Base-by-base conservation (phyloP, 1,140 invertebrate genomes). In the Ptiloglossa arizonensis region DNA sequence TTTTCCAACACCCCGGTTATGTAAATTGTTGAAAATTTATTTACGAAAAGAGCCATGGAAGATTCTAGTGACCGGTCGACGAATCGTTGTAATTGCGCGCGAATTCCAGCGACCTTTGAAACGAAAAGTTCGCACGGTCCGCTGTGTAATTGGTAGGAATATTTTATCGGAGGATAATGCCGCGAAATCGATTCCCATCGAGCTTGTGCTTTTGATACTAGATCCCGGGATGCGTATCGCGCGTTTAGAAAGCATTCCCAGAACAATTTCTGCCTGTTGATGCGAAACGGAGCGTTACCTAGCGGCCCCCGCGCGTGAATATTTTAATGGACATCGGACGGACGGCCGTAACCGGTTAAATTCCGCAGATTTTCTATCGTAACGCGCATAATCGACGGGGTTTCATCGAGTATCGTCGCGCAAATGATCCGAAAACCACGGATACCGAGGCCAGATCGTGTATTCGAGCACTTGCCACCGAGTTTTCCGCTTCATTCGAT, bases 401-500 rank as follows among this genome's bases (percentile, higher is more conserved):
- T 63, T 72, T 50, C 44, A 52, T 48, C 38, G 50, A 22, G 15
- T 11, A 38, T 2, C 41, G 41, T 69, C 41, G 52, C 17, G 64
- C 17, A 75, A 75, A 75, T 75, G 73, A 75, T 75, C 64, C 41
- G 64, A 75, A 75, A 75, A 75, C 63, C 73, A 19, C 73, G 64
- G 63, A 75, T 75, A 75, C 54, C 41, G 15, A 41, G 4, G n/a
- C 17, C 27, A 17, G 27, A 38, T 59, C 27, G 38, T 29, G 54
- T 15, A 32, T 59, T 57, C 41, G 52, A 46, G 52, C 8, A 48
- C 64, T 75, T 46, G 50, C 52, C 64, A 38, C 41, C 64, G 73
- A 59, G 64, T 69, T 75, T 75, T 68, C 64, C 64, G 62, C 41
- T 48, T 48, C 64, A 38, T 68, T 68, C 73, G 52, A 68, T 75